Evolutionary conservation across 2,888 invertebrate species (phyloP).

Genomic region (Dynastes grantii): DNA sequence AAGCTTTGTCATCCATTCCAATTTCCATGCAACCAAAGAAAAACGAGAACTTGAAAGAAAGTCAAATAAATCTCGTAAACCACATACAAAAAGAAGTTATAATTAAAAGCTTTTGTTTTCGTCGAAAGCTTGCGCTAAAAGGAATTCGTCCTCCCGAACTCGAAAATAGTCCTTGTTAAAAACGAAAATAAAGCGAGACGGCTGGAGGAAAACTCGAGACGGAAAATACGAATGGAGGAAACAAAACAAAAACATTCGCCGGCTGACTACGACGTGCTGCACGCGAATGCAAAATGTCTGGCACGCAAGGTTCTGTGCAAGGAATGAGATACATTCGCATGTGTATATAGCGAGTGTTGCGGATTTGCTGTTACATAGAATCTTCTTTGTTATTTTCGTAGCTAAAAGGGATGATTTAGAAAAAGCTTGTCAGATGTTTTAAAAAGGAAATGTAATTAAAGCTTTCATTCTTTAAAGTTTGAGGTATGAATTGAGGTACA

Average conservation of each 20-base stretch:
- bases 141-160: background rate
- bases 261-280: background rate
- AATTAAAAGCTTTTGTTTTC: slow-evolving; percentile 5
- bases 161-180: slow-evolving; percentile 2
- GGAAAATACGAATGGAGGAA: background rate
- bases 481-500: too few species aligned
- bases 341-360: too few species aligned
- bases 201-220: background rate
- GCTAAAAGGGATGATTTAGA: too few species aligned
- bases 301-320: background rate
- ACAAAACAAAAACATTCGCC: slow-evolving; percentile 13
- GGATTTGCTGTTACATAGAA: too few species aligned
- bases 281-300: slow-evolving; percentile 9
- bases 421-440: too few species aligned
- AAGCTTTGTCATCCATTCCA: too few species aligned
- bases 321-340: background rate
- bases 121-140: background rate
- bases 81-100: background rate
- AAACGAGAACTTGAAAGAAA: background rate
- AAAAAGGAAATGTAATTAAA: too few species aligned
- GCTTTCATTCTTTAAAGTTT: too few species aligned
- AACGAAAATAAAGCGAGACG: background rate
- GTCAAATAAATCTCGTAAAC: slow-evolving; percentile 1
- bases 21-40: background rate
- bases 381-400: too few species aligned